These are phyloP conservation scores for Bostrychus sinensis DNA, from an alignment of 2,113 vertebrate genomes.

Conservation along the genomic window DNA sequence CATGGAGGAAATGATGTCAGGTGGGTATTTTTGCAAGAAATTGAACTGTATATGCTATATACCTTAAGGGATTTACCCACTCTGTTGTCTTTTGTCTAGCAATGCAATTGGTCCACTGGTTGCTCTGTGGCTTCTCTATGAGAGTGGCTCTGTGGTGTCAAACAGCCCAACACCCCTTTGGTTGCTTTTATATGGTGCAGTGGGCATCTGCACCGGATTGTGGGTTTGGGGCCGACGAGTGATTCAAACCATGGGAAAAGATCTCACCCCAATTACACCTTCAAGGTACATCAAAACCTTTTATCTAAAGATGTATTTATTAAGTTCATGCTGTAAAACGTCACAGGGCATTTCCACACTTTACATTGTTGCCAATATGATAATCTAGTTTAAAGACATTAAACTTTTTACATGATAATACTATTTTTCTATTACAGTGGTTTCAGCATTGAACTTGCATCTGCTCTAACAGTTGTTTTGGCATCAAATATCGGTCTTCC, in stretches of 20 bases:
- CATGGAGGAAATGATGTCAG: constrained; percentile 98
- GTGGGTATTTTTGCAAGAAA: constrained; percentile 65
- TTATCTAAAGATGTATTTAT: neutral
- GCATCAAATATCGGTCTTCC: constrained; percentile 95
- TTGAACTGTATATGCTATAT: neutral
- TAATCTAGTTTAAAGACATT: neutral
- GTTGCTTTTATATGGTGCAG: constrained; percentile 91
- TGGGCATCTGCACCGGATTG: constrained; percentile 90
- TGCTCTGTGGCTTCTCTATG: constrained; percentile 89
- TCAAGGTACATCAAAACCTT: constrained; percentile 83
- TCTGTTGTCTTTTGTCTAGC: constrained; percentile 68
- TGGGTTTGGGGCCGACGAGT: constrained; percentile 98
- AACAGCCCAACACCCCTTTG: constrained; percentile 88
- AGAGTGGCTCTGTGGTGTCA: constrained; percentile 79
- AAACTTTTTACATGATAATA: neutral
- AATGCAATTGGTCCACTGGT: constrained; percentile 96
- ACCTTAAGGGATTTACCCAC: neutral
- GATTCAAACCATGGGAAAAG: constrained; percentile 97
- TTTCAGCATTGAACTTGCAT: constrained; percentile 96
- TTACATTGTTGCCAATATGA: neutral
- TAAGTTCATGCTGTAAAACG: neutral
- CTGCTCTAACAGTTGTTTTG: constrained; percentile 91
- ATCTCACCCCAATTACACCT: constrained; percentile 95
- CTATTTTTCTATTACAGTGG: constrained; percentile 77
- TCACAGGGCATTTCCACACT: no score